These are phyloP conservation scores for Parauchenoglanis ngamensis DNA, from an alignment of 2,797 vertebrate species.

Conservation along the genomic window DNA sequence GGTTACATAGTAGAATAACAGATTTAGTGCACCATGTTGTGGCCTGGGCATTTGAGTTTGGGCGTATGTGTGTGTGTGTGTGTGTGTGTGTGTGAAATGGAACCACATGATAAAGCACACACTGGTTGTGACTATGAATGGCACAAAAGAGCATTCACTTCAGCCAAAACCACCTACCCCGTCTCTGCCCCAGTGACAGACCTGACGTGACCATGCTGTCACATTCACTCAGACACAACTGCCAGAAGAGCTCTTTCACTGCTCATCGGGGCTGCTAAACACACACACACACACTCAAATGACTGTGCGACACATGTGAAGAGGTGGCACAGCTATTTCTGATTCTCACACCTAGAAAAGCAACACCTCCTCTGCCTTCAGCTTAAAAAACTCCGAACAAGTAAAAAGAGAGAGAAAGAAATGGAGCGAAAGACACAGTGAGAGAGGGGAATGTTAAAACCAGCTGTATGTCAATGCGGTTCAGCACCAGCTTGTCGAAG, in stretches of 20 bases:
- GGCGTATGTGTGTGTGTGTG: constrained; percentile 3
- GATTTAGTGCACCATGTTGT: not conserved
- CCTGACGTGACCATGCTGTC: constrained; percentile 17
- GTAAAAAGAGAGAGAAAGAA: not conserved
- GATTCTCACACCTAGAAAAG: constrained; percentile 33
- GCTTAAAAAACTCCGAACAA: not conserved
- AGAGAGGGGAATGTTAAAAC: not conserved
- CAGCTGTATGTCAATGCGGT: not conserved
- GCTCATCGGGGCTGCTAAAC: not conserved
- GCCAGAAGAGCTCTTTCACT: constrained; percentile 20
- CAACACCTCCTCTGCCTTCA: constrained; percentile 47
- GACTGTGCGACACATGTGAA: constrained; percentile 31
- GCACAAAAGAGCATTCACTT: constrained; percentile 25
- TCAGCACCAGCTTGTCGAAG: too few species aligned
- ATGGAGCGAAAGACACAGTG: not conserved
- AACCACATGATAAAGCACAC: constrained; percentile 7
- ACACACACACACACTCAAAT: constrained; percentile 15
- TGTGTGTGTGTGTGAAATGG: not conserved
- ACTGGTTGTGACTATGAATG: constrained; percentile 10
- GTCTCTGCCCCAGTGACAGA: constrained; percentile 12
- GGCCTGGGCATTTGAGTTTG: not conserved
- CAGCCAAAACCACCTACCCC: constrained; percentile 12
- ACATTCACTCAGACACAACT: constrained; percentile 7
- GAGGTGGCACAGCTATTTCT: constrained; percentile 42
- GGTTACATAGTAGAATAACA: not conserved